phyloP scores from a whole-genome alignment of 2,888 invertebrate genomes.

The Rotaria magnacalcarata region DNA sequence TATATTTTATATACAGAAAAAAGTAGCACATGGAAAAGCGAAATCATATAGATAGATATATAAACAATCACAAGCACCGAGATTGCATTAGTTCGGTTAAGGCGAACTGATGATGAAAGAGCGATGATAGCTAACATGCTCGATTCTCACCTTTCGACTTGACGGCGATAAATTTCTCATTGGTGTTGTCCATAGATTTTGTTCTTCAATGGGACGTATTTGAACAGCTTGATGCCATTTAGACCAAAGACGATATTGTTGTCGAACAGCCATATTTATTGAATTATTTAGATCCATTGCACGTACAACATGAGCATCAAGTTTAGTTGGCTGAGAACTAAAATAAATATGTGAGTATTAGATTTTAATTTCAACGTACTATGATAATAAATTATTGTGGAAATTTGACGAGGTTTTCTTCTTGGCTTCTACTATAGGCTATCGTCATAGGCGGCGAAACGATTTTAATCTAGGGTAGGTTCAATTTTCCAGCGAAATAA shows the following conservation, averaged over 20 bases:
- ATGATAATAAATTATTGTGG: too few relatives aligned
- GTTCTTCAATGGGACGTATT: slow-evolving; percentile 24
- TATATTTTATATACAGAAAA: not conserved
- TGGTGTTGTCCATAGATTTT: slow-evolving; percentile 33
- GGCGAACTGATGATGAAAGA: not conserved
- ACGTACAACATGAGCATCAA: slow-evolving; percentile 35
- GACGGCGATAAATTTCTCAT: not conserved
- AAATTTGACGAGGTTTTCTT: too few relatives aligned
- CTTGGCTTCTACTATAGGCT: too few relatives aligned
- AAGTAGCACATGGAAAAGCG: not conserved
- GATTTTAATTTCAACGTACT: not conserved
- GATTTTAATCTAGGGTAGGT: too few relatives aligned
- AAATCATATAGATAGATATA: not conserved
- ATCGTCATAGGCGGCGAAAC: too few relatives aligned
- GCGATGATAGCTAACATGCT: not conserved
- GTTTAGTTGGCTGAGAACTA: slow-evolving; percentile 34
- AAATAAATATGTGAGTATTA: not conserved
- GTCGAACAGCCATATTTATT: not conserved
- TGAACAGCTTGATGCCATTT: slow-evolving; percentile 37
- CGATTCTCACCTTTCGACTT: slow-evolving; percentile 32
- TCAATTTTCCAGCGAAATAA: too few relatives aligned
- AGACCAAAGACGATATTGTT: not conserved
- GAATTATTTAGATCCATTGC: not conserved
- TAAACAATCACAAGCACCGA: not conserved
- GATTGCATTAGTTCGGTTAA: not conserved